Evolutionary conservation across 2,113 vertebrate species (phyloP), one percentile per base, ranked within the genome.

Genomic region (Gadus macrocephalus): DNA sequence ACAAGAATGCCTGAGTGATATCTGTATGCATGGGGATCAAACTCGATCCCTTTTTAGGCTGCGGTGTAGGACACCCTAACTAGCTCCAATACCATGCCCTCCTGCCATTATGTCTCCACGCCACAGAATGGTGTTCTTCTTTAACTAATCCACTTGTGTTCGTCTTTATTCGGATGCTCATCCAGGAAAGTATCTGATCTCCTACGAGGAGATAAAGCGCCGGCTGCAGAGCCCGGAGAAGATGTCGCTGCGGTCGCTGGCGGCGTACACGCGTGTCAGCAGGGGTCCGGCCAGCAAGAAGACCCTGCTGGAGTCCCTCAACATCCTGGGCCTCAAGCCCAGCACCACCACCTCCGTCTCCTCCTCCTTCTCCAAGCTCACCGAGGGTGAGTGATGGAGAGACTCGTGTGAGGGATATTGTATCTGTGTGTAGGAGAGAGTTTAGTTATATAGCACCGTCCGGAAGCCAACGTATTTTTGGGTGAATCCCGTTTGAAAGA

Each of bases 301-400:
- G 74, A 89, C 87, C 0, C 89, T 93, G 0, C 85, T 90, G 64
- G 91, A 92, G 82, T 91, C 91, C 0, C 88, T 93, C 11, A 88
- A 85, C 16, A 82, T 90, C 0, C 88, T 93, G n/a, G 91, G 91
- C 62, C 89, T 93, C 66, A 87, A 86, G 1, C 92, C 92, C 19
- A 91, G 92, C 87, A 91, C 92, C 16, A 93, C 91, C 27, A 93
- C 92, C 12, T 89, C 92, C 0, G 92, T 93, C 5, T 93, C 92
- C 68, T 92, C 91, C 25, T 91, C 91, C 0, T 92, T 93, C 86
- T 93, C 92, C 82, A 93, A 93, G 78, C 91, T 93, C 62, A 92
- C 92, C 4, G 92, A 93, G 86, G 92, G 92, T 92, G 73, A 79
- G 68, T 7, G 5, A 11, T 9, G 15, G 15, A 3, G 42, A 69